phyloP scores from a whole-genome alignment of 2,113 vertebrate species.

The Sylvilagus bachmani region DNA sequence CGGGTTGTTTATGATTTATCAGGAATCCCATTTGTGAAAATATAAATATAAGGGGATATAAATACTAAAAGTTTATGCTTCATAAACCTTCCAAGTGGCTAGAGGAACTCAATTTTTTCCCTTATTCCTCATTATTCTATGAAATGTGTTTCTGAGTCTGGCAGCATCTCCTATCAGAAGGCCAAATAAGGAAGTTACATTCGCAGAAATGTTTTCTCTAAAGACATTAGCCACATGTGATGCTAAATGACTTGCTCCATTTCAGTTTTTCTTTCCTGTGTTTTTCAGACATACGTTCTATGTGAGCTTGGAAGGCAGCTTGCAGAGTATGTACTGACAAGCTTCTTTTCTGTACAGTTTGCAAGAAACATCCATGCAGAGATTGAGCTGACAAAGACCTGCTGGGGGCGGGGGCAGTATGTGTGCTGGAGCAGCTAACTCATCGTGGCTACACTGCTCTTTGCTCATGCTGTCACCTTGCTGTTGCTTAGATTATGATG shows the following conservation, averaged over 20 bases:
- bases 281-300: constrained; percentile 35
- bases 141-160: constrained; percentile 67
- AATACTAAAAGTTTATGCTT: constrained; percentile 34
- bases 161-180: constrained; percentile 61
- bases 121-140: constrained; percentile 59
- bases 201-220: constrained; percentile 78
- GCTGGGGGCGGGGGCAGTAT: not conserved
- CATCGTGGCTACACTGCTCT: no score
- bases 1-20: constrained; percentile 49
- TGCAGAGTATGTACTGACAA: constrained; percentile 52
- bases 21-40: constrained; percentile 47
- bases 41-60: constrained; percentile 9
- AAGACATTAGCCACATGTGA: constrained; percentile 71
- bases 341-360: constrained; percentile 42
- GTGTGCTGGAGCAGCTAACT: not conserved
- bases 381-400: not conserved
- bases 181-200: constrained; percentile 75
- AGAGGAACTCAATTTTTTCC: not conserved
- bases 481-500: not conserved
- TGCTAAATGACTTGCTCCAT: constrained; percentile 61
- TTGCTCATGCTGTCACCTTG: not conserved
- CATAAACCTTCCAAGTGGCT: constrained; percentile 44
- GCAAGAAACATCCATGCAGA: not conserved
- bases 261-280: constrained; percentile 69
- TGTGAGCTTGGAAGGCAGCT: constrained; percentile 55